Conservation (phyloP, 2,113 vertebrate species). For the Thryonomys swinderianus region DNA sequence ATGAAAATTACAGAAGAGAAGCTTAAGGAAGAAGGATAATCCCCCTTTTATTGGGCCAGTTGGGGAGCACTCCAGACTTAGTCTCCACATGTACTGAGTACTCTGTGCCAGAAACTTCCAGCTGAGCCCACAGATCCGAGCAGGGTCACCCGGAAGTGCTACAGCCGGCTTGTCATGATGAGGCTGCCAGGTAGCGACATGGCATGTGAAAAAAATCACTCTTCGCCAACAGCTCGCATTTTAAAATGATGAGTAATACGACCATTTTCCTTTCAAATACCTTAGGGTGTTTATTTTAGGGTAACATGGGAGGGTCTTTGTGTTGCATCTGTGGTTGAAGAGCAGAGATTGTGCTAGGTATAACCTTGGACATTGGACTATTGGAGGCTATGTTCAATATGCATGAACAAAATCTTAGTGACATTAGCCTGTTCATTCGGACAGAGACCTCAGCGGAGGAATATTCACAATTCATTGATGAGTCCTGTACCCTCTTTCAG, state of each 20-base stretch:
- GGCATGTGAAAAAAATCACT: background rate
- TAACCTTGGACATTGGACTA: slow-evolving; percentile 7
- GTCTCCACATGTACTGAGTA: background rate
- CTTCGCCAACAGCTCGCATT: background rate
- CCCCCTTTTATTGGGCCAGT: background rate
- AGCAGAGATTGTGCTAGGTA: background rate
- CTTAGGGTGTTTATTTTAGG: background rate
- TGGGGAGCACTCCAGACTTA: background rate
- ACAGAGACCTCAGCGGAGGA: slow-evolving; percentile 50
- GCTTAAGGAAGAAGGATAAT: background rate
- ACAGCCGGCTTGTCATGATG: slow-evolving; percentile 9
- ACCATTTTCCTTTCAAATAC: background rate
- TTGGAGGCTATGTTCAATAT: background rate
- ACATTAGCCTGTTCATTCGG: slow-evolving; percentile 56
- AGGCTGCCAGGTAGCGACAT: background rate
- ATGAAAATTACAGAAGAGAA: background rate
- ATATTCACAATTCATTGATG: slow-evolving; percentile 75
- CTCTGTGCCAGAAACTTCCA: background rate
- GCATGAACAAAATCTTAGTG: slow-evolving; percentile 46
- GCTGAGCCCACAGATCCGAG: background rate
- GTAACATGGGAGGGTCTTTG: background rate
- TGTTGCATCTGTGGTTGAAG: background rate
- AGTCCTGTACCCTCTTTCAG: slow-evolving; percentile 55
- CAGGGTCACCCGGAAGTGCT: background rate
- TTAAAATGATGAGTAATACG: slow-evolving; percentile 40